Evolutionary conservation across 2,113 vertebrate species (phyloP).

Genomic region (Pipra filicauda): DNA sequence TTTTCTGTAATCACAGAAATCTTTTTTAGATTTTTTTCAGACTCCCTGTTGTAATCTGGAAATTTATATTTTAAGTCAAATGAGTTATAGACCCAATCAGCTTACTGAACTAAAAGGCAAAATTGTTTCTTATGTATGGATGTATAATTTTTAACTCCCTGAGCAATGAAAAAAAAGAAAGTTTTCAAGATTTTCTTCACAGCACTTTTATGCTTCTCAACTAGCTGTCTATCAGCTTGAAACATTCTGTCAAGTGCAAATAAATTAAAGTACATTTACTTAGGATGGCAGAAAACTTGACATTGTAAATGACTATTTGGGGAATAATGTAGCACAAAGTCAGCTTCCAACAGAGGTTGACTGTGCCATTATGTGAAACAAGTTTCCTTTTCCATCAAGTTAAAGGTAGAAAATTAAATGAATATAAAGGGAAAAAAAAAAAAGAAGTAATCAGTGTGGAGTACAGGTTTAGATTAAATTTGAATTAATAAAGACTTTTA

Average conservation of each 20-base stretch:
- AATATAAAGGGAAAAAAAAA: background rate
- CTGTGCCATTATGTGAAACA: background rate
- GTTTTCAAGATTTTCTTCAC: background rate
- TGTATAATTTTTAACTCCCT: background rate
- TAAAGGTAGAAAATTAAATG: background rate
- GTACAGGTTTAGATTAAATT: background rate
- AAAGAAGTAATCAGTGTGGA: background rate
- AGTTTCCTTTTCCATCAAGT: background rate
- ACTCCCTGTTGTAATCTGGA: background rate
- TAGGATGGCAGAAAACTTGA: background rate
- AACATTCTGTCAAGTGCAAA: background rate
- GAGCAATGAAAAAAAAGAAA: background rate
- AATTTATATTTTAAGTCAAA: background rate
- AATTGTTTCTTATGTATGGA: background rate
- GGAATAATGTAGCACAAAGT: background rate
- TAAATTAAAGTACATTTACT: slow-evolving; percentile 20
- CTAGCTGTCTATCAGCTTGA: background rate
- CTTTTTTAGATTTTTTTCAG: background rate
- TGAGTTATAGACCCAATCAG: background rate
- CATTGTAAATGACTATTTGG: background rate
- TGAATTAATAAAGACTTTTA: background rate
- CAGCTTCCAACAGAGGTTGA: background rate
- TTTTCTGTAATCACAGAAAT: background rate
- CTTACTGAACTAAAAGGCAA: background rate
- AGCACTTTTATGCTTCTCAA: background rate